These are phyloP conservation scores for Periophthalmus modestus DNA, from an alignment of 2,113 vertebrate genomes.

Conservation along the genomic window DNA sequence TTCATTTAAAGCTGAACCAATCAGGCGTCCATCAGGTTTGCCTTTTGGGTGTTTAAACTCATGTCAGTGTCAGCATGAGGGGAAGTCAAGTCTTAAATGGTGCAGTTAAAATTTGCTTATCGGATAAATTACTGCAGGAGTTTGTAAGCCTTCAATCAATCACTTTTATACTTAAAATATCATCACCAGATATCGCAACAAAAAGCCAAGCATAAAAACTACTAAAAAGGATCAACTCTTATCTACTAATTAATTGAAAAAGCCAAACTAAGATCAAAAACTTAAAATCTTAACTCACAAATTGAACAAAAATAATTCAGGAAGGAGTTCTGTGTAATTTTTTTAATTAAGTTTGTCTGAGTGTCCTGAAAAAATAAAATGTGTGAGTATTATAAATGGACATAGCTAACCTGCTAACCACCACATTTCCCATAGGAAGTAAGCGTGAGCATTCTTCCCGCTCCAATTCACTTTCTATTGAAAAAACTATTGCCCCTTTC, in stretches of 20 bases:
- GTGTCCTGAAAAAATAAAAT: background rate
- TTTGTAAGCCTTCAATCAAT: conserved; percentile 18
- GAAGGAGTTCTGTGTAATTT: too few relatives aligned
- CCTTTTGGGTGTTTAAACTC: conserved; percentile 58
- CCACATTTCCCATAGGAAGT: too few relatives aligned
- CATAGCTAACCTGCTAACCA: too few relatives aligned
- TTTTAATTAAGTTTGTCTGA: too few relatives aligned
- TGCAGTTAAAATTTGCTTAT: conserved; percentile 16
- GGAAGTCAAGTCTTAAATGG: conserved; percentile 28
- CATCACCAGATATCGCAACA: conserved; percentile 32
- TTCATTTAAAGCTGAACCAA: conserved; percentile 61
- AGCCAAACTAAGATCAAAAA: background rate
- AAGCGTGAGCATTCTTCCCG: too few relatives aligned
- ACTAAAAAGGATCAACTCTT: background rate
- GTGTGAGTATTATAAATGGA: too few relatives aligned
- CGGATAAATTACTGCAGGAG: conserved; percentile 18
- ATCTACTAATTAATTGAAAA: background rate
- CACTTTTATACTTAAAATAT: conserved; percentile 23
- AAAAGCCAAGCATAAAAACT: conserved; percentile 1
- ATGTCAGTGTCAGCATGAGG: conserved; percentile 45
- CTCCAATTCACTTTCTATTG: too few relatives aligned
- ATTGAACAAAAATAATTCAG: background rate
- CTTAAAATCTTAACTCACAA: background rate
- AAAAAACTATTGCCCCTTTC: too few relatives aligned
- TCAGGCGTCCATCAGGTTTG: conserved; percentile 56